Percentiles rank a stretch among this genome's conserved stretches.
Evolutionary conservation across 2,113 vertebrate genomes (phyloP).

Genomic region (Solenodon paradoxus): DNA sequence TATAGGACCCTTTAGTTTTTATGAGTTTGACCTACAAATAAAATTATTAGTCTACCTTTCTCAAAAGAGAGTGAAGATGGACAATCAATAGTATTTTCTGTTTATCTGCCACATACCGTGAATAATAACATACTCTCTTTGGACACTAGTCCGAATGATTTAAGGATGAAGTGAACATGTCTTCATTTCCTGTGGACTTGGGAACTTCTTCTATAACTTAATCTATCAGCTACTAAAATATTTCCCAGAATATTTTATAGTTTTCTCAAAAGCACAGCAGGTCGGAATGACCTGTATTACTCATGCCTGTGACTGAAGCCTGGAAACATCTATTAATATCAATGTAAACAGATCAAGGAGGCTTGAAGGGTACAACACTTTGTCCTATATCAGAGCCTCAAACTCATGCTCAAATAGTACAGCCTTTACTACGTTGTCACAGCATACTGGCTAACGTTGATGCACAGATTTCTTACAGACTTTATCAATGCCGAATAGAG

Average conservation of each 20-base stretch:
- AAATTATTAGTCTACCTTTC: neutral
- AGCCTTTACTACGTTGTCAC: neutral
- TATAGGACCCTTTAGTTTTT: neutral
- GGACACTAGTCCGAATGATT: neutral
- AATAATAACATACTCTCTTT: neutral
- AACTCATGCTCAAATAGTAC: constrained; percentile 6
- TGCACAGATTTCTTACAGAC: neutral
- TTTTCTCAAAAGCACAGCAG: constrained; percentile 10
- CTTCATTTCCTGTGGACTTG: neutral
- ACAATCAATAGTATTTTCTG: constrained; percentile 12
- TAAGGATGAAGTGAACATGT: neutral
- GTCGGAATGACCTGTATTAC: constrained; percentile 54
- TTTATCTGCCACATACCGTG: neutral
- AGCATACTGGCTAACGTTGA: neutral
- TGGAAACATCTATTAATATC: constrained; percentile 69
- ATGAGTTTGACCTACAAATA: neutral
- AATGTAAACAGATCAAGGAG: constrained; percentile 66
- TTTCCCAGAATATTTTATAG: constrained; percentile 45
- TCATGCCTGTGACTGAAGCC: constrained; percentile 54
- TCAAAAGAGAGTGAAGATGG: neutral
- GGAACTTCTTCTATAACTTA: constrained; percentile 7
- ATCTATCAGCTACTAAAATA: neutral
- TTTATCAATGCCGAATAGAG: neutral
- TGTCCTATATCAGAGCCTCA: constrained; percentile 21
- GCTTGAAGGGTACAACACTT: constrained; percentile 27